Conservation (phyloP, 1,140 invertebrate genomes). For the Phymorhynchus buccinoides region DNA sequence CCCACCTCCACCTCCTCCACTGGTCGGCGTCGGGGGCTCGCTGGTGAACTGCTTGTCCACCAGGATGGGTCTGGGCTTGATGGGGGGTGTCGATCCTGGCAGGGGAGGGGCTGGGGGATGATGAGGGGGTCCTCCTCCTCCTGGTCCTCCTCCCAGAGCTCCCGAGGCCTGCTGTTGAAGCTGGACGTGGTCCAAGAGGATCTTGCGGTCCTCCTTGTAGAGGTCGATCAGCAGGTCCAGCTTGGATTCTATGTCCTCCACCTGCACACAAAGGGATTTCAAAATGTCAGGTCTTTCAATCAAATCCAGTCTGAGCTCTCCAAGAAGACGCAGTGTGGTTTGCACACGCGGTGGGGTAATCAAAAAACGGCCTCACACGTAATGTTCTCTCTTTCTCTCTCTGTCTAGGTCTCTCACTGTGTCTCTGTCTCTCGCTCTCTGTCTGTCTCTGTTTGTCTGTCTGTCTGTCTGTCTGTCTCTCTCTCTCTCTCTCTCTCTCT, state of each 20-base stretch:
- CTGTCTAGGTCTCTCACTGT: too few relatives aligned
- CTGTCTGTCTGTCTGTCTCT: too few relatives aligned
- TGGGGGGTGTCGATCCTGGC: constrained; percentile 20
- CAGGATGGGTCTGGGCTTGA: constrained; percentile 62
- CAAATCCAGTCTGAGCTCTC: too few relatives aligned
- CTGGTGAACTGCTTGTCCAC: constrained; percentile 82
- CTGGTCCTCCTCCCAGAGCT: constrained; percentile 8
- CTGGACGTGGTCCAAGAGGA: constrained; percentile 55
- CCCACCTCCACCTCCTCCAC: constrained; percentile 63
- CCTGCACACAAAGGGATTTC: constrained; percentile 78
- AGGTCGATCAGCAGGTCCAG: constrained; percentile 93
- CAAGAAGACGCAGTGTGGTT: too few relatives aligned
- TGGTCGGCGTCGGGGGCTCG: constrained; percentile 84
- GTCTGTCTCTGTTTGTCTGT: too few relatives aligned
- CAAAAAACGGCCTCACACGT: too few relatives aligned
- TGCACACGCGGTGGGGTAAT: too few relatives aligned
- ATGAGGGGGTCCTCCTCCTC: constrained; percentile 45
- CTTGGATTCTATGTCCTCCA: constrained; percentile 92
- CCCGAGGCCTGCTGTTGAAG: constrained; percentile 37
- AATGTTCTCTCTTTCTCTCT: too few relatives aligned
- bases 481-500: too few relatives aligned
- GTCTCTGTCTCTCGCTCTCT: too few relatives aligned
- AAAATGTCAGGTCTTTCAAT: too few relatives aligned
- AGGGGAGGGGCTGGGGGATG: constrained; percentile 54
- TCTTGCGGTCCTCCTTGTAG: constrained; percentile 87